Base-by-base conservation (phyloP, 1,140 invertebrate species). In the Cotesia glomerata region DNA sequence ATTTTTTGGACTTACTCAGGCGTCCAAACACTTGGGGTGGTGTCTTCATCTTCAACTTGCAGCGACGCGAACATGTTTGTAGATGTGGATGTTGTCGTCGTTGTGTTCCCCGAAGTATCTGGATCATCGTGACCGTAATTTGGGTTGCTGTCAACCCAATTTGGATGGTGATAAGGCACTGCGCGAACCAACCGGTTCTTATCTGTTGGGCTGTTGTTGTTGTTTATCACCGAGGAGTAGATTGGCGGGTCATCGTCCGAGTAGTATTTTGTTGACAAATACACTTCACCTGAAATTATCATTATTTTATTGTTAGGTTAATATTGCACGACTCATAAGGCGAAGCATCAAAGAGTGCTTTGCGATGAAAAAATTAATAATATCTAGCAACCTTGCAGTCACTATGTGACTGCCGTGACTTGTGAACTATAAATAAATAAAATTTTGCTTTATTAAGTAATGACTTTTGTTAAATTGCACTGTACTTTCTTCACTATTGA, bases 1-100 rank as follows among this genome's bases (percentile, higher is more conserved):
- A 26, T 7, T 9, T 45, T 32, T 16, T 64, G 7, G n/a, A 73
- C 61, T 76, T 69, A 76, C 75, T 73, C 75, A 4, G 75, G 75
- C 3, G 71, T 74, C 75, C 75, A 76, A 32, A 59, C 61, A 63
- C 75, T 76, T 13, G 72, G 73, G 39, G 58, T 76, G 2, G 75
- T 76, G 39, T 76, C 75, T 58, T 74, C 75, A 7, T 73, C 68
- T 18, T 76, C 72, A 4, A 69, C 13, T 45, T 64, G n/a, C 16
- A 54, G 5, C 8, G 16, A 18, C 13, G 13, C 63, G 26, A 73
- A 70, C 49, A 71, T 52, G 2, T 68, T 13, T 26, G 65, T 71
- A 4, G 63, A 71, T 0, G 62, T 14, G 8, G 66, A 51, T 34
- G 73, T 62, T 13, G 67, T 61, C 1, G 52, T 62, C 5, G 67